Evolutionary conservation across 2,888 invertebrate species (phyloP).

Genomic region (Siphonodentalium dalli): DNA sequence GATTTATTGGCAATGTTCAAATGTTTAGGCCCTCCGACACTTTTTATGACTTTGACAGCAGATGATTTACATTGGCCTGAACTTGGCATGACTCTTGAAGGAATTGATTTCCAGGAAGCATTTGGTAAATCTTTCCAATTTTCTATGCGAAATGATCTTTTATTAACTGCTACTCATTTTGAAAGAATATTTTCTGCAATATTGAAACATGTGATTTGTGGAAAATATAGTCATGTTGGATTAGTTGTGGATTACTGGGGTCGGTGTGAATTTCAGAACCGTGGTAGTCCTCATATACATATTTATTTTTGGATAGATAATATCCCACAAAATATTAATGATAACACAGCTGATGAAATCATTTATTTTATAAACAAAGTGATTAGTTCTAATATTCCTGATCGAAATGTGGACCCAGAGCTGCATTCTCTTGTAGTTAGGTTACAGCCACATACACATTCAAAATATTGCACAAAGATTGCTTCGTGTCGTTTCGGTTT

Average conservation of each 20-base stretch:
- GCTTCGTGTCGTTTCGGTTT: conserved; percentile 23
- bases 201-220: conserved; percentile 17
- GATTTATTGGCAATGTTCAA: conserved; percentile 8
- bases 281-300: conserved; percentile 26
- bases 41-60: conserved; percentile 6
- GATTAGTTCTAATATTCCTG: conserved; percentile 13
- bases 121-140: too few species aligned
- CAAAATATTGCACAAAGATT: conserved; percentile 8
- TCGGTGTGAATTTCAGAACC: conserved; percentile 24
- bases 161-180: conserved; percentile 23
- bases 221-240: conserved; percentile 16
- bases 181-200: conserved; percentile 20
- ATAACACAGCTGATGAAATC: background rate
- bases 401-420: background rate
- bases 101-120: too few species aligned
- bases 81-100: background rate
- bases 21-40: conserved; percentile 2
- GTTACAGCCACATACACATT: conserved; percentile 23
- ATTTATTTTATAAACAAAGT: conserved; percentile 13
- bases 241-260: conserved; percentile 17
- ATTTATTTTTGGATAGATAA: conserved; percentile 22
- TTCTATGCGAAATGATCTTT: conserved; percentile 16
- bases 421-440: conserved; percentile 8
- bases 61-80: conserved; percentile 5
- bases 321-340: conserved; percentile 10